Base-by-base conservation (phyloP, 1,140 invertebrate genomes). In the Zophobas atratus region DNA sequence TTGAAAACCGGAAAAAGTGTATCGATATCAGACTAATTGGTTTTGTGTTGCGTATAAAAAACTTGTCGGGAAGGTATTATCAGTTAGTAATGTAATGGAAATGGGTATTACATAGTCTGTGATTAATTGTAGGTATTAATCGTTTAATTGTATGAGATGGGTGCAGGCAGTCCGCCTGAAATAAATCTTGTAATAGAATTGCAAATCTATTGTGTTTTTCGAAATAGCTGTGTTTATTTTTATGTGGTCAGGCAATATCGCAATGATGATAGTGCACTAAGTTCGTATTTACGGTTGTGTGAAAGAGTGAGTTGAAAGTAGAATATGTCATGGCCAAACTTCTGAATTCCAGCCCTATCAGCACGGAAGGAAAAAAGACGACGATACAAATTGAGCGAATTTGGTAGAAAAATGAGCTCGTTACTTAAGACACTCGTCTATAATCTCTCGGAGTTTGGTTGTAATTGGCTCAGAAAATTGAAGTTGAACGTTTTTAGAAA, bases 171-270 rank as follows among this genome's bases (percentile, higher is more conserved):
- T 67, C 35, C n/a, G 8, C 6, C n/a, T 43, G 60, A 67, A 43
- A 67, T 67, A 67, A 67, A 39, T 41, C 57, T 63, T 67, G n/a
- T 51, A 4, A 60, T 39, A 43, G 60, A 67, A 67, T 43, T 67
- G 60, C 60, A 67, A 67, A 67, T 67, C 60, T 67, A 43, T 67
- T 67, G 60, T 67, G 60, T 67, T 67, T 67, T 67, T 67, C 60
- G 60, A 67, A 67, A 67, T 43, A 43, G 38, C 60, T 67, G 33
- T 67, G 43, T 43, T 43, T 67, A 43, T 67, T 67, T 67, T 67
- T 67, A 67, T 43, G 39, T 67, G 60, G 60, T 67, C 60, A 67
- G 60, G 60, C 60, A 67, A 67, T 67, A 67, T 67, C 60, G 60
- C 39, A 67, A 67, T 32, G 60, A 67, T 67, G 60, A 67, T 67